Evolutionary conservation across 2,113 vertebrate species (phyloP).

Genomic region (Argyrosomus japonicus): DNA sequence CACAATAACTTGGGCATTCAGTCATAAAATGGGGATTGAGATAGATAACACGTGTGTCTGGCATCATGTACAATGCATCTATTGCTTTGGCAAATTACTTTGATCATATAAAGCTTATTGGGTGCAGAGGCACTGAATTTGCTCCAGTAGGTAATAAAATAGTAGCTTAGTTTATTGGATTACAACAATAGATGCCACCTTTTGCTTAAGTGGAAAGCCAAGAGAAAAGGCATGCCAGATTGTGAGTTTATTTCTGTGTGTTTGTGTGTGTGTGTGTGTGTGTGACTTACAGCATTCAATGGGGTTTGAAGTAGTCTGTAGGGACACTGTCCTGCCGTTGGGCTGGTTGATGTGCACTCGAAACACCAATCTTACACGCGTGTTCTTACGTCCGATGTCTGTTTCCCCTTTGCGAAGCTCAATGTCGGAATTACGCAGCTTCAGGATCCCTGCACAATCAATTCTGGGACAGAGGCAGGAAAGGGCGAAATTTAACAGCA

Average conservation of each 20-base stretch:
- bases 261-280: background rate
- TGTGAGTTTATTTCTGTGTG: slow-evolving; percentile 19
- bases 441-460: slow-evolving; percentile 95
- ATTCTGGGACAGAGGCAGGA: slow-evolving; percentile 83
- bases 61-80: slow-evolving; percentile 66
- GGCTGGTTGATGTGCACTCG: slow-evolving; percentile 94
- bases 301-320: slow-evolving; percentile 93
- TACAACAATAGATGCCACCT: slow-evolving; percentile 67
- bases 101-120: slow-evolving; percentile 64
- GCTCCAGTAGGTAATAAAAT: slow-evolving; percentile 65
- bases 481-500: background rate
- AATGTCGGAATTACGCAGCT: slow-evolving; percentile 95
- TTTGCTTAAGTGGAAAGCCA: slow-evolving; percentile 32
- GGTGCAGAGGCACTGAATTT: slow-evolving; percentile 51
- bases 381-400: slow-evolving; percentile 96
- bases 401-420: slow-evolving; percentile 97
- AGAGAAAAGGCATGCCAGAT: slow-evolving; percentile 26
- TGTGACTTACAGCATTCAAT: slow-evolving; percentile 95
- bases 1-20: slow-evolving; percentile 68
- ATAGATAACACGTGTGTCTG: slow-evolving; percentile 71
- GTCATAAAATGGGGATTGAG: slow-evolving; percentile 63
- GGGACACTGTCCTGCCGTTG: slow-evolving; percentile 90
- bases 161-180: slow-evolving; percentile 60
- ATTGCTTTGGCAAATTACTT: slow-evolving; percentile 64
- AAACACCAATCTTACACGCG: slow-evolving; percentile 92